Base-by-base conservation (phyloP, 2,888 invertebrate species). In the Druceiella hillmani region DNA sequence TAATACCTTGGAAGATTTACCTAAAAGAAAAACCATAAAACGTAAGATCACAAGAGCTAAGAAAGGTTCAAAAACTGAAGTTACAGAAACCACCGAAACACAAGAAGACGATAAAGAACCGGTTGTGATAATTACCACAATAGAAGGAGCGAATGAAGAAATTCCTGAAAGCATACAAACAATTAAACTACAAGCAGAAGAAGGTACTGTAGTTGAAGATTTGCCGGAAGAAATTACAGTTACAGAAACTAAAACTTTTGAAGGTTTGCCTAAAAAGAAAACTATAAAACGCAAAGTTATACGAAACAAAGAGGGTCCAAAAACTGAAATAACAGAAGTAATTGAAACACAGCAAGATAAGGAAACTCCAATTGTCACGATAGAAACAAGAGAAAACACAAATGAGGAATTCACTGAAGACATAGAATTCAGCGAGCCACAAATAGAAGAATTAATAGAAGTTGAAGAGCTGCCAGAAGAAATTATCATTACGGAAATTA, bases 31-130 rank as follows among this genome's bases (percentile, higher is more conserved):
- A 51, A 52, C 57, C 28, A 57, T 16, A 48, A 47, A 54, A 17
- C 55, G 52, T 34, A 51, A 38, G 55, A 52, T 20, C 47, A 55
- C 43, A 41, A 53, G 48, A 43, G 47, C 51, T 50, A 31, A 63
- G 52, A 50, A 61, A 53, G 55, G 58, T 0, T 45, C 50, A 0
- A 46, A 56, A 4, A 59, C 64, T 40, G 66, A 68, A 40, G 49
- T 59, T 2, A 52, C 56, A 1, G 58, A 52, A 53, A 57, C 55
- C 35, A 52, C 52, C 10, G 55, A 57, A 3, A 49, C 52, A 17
- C 53, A 58, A 45, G 55, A 60, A 50, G 54, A 52, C 24, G 56
- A 17, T 45, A 42, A 26, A 29, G 24, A 54, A 42, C 45, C 43
- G 46, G 36, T 44, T 16, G 50, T 52, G 43, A 32, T 51, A 9